phyloP scores from a whole-genome alignment of 2,113 vertebrate genomes.

The Lasiurus cinereus region DNA sequence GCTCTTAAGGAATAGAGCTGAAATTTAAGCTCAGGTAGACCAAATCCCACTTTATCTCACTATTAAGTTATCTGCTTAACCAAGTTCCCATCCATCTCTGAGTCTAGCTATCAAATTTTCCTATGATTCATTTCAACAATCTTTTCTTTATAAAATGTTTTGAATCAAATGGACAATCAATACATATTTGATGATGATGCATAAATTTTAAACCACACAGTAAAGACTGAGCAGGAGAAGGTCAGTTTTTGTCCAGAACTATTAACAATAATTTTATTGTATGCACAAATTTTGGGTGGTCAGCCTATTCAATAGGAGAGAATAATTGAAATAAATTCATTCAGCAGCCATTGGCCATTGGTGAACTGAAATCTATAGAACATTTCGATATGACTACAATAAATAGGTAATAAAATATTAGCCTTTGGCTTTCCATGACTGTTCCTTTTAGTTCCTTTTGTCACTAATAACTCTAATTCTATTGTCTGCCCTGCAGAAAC shows the following conservation, averaged over 20 bases:
- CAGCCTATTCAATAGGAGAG: not conserved
- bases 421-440: constrained; percentile 8
- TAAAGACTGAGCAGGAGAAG: constrained; percentile 37
- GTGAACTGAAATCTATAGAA: constrained; percentile 36
- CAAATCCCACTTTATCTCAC: not conserved
- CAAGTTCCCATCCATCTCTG: not conserved
- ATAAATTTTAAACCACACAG: constrained; percentile 50
- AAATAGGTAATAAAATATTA: constrained; percentile 53
- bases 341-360: not conserved
- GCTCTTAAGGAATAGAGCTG: not conserved
- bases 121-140: constrained; percentile 6
- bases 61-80: not conserved
- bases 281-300: constrained; percentile 10
- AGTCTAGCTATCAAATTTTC: not conserved
- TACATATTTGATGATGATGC: constrained; percentile 47
- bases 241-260: constrained; percentile 37
- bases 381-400: constrained; percentile 11
- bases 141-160: not conserved
- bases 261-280: constrained; percentile 52
- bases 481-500: not conserved
- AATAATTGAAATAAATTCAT: constrained; percentile 56
- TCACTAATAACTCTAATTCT: not conserved
- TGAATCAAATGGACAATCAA: constrained; percentile 53
- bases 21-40: not conserved
- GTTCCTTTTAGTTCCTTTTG: not conserved